Percentiles rank a stretch among this genome's conserved stretches.
These are phyloP conservation scores for Lasioglossum lativentre DNA, from an alignment of 2,888 invertebrate genomes.

Conservation along the genomic window DNA sequence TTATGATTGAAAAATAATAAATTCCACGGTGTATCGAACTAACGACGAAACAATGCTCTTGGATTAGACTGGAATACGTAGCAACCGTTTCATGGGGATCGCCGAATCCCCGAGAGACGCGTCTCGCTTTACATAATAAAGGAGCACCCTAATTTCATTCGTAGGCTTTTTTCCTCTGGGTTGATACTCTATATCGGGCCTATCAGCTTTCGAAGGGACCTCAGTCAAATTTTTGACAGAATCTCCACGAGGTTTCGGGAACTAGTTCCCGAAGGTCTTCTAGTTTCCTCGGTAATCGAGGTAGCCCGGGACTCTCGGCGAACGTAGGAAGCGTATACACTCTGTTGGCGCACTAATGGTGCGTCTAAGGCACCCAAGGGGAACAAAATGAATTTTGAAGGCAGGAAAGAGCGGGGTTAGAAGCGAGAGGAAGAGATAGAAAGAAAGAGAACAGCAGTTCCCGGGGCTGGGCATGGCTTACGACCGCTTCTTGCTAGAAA, in stretches of 20 bases:
- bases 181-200: conserved; percentile 33
- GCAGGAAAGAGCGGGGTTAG: conserved; percentile 19
- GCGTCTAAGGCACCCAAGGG: conserved; percentile 67
- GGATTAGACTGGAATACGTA: not conserved
- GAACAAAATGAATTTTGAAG: conserved; percentile 76
- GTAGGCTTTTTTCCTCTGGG: not conserved
- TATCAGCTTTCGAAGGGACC: conserved; percentile 18
- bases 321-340: conserved; percentile 39
- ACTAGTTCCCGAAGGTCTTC: conserved; percentile 62
- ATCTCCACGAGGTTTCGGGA: conserved; percentile 31
- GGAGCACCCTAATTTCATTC: conserved; percentile 8
- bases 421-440: not conserved
- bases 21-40: not conserved
- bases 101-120: not conserved
- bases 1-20: not conserved
- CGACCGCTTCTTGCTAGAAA: conserved; percentile 77
- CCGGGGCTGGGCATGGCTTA: conserved; percentile 72
- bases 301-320: conserved; percentile 42
- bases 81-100: not conserved
- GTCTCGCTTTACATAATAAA: not conserved
- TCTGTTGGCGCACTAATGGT: conserved; percentile 67
- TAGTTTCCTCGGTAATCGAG: conserved; percentile 65
- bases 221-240: conserved; percentile 55
- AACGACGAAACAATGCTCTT: not conserved
- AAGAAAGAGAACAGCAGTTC: conserved; percentile 50